Percentiles rank a stretch among this genome's conserved stretches.
These are phyloP conservation scores for Pelosia muscerda DNA, from an alignment of 2,888 invertebrate species.

Conservation along the genomic window DNA sequence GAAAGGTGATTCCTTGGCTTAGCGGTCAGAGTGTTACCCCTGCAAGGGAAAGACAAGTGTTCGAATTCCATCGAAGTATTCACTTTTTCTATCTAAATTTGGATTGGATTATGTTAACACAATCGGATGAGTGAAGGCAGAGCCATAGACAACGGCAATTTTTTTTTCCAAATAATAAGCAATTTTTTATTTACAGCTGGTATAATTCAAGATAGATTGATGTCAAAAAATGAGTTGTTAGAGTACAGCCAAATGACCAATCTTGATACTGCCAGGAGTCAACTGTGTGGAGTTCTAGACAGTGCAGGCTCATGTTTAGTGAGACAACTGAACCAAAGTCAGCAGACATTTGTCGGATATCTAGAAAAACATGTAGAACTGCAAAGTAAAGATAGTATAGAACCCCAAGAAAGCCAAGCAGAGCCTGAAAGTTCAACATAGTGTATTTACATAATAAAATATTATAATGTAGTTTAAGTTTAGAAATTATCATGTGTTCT, in stretches of 20 bases:
- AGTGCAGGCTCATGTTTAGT: conserved; percentile 89
- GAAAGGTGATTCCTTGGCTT: no score
- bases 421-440: conserved; percentile 50
- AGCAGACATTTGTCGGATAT: conserved; percentile 89
- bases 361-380: conserved; percentile 87
- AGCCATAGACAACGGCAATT: no score
- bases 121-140: no score
- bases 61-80: no score
- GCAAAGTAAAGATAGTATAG: conserved; percentile 50
- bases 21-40: no score
- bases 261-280: conserved; percentile 88
- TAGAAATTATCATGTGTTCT: conserved; percentile 33
- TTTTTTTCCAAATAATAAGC: no score
- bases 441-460: conserved; percentile 13
- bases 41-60: no score
- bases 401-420: conserved; percentile 33
- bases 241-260: conserved; percentile 89
- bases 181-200: conserved; percentile 85
- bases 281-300: conserved; percentile 90
- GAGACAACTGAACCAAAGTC: conserved; percentile 89
- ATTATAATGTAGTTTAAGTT: conserved; percentile 44
- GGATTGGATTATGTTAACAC: no score
- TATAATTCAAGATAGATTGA: conserved; percentile 89
- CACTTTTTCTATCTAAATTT: no score
- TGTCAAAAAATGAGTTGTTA: conserved; percentile 90